Evolutionary conservation across 2,888 invertebrate species (phyloP), one percentile per base, ranked within the genome.

Genomic region (Cheilosia grossa): DNA sequence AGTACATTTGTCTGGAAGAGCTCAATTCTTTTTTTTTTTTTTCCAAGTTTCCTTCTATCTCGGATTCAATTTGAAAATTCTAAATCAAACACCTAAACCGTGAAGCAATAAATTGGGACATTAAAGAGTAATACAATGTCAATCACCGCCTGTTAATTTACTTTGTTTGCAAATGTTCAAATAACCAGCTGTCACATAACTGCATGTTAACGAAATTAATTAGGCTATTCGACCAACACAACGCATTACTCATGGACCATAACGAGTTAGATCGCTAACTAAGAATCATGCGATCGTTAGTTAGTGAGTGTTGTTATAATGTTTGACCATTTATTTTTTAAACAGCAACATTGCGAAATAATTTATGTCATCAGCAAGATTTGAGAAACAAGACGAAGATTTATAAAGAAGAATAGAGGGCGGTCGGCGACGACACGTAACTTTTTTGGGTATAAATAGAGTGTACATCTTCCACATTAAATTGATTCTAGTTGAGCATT

Each of bases 391-490:
- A 37, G 37, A 37, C 13, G 37, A 13, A 13, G 37, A 37, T 37
- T 56, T n/a, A 44, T n/a, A 6, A 21, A 15, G 40, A 58, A 19
- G 24, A 13, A 40, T 21, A 15, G 15, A 42, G 21, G 37, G 24
- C 19, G 58, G 15, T 9, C 21, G 24, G 37, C 37, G 5, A 19
- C 21, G 15, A 3, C 15, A 44, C 5, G 7, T 58, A 9, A 37
- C 30, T 33, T 70, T 9, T 15, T 59, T 19, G 10, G 49, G 47
- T 73, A 73, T 73, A 73, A 73, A 73, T 63, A 51, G 61, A n/a
- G 53, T 63, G 9, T 33, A 73, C 53, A 51, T 51, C 21, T 42
- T 9, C 51, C 19, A 27, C n/a, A 42, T 51, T 42, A 51, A 51
- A 47, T 61, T 42, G 59, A 59, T 61, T 70, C 9, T 4, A 64